These are phyloP conservation scores for Sesia bembeciformis DNA, from an alignment of 2,888 invertebrate genomes.

Conservation along the genomic window DNA sequence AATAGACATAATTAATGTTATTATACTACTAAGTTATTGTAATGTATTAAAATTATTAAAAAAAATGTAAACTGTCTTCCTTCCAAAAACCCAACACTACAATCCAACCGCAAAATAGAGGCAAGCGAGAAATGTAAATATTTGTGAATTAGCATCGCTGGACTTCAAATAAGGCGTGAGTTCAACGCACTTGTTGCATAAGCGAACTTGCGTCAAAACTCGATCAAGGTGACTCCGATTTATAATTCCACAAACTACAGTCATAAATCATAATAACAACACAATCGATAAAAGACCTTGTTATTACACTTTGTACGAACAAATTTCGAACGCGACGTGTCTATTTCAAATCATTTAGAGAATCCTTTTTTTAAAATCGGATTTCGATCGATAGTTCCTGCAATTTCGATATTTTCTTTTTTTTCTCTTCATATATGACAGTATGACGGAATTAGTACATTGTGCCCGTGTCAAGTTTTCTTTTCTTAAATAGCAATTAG, in stretches of 20 bases:
- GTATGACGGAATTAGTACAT: too few relatives aligned
- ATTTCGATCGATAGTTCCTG: too few relatives aligned
- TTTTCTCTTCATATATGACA: too few relatives aligned
- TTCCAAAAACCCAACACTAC: not conserved
- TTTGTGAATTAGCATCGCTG: constrained; percentile 35
- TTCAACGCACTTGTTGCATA: constrained; percentile 56
- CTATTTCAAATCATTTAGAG: too few relatives aligned
- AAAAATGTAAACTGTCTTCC: not conserved
- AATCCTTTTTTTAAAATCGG: too few relatives aligned
- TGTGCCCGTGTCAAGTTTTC: too few relatives aligned
- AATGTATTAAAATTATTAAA: not conserved
- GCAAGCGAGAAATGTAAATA: constrained; percentile 40
- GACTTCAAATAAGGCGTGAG: constrained; percentile 13
- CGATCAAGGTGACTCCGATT: constrained; percentile 55
- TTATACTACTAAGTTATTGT: not conserved
- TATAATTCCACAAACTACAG: constrained; percentile 15
- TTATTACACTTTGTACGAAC: too few relatives aligned
- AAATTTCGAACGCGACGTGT: too few relatives aligned
- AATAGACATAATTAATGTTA: too few relatives aligned
- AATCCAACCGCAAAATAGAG: constrained; percentile 18
- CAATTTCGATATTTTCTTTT: too few relatives aligned
- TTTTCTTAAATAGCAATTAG: too few relatives aligned
- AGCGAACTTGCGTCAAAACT: constrained; percentile 50
- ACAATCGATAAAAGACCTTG: too few relatives aligned
- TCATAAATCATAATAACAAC: constrained; percentile 9